These are phyloP conservation scores for Carabus problematicus DNA, from an alignment of 2,888 invertebrate genomes.

Conservation along the genomic window DNA sequence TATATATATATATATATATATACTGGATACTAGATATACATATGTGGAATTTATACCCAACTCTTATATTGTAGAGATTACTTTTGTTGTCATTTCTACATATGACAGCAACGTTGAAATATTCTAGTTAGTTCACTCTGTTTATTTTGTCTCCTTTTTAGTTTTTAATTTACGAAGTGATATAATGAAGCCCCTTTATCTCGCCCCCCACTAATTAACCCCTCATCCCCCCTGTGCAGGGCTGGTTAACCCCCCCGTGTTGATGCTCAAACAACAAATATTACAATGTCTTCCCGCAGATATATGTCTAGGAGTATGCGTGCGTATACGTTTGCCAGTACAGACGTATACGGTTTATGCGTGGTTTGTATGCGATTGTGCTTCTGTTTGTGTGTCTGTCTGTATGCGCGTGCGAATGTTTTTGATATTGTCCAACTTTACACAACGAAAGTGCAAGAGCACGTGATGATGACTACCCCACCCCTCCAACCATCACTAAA, in stretches of 20 bases:
- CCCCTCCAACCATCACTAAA: neutral
- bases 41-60: no score
- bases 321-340: constrained; percentile 14
- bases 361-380: neutral
- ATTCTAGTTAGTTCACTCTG: neutral
- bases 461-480: neutral
- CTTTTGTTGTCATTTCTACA: constrained; percentile 25
- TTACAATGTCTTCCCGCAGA: constrained; percentile 51
- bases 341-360: neutral
- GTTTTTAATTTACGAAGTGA: constrained; percentile 39
- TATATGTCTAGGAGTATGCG: constrained; percentile 5
- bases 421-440: constrained; percentile 7
- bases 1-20: no score
- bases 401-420: neutral
- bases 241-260: no score
- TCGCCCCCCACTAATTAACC: neutral
- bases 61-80: constrained; percentile 33
- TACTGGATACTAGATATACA: no score
- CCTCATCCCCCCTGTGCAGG: no score
- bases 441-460: constrained; percentile 13
- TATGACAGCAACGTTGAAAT: constrained; percentile 7
- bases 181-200: constrained; percentile 12
- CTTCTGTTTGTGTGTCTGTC: neutral
- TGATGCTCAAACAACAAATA: constrained; percentile 49
- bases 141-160: neutral